These are phyloP conservation scores for Xestia ashworthii DNA, from an alignment of 2,888 invertebrate genomes.

Conservation along the genomic window DNA sequence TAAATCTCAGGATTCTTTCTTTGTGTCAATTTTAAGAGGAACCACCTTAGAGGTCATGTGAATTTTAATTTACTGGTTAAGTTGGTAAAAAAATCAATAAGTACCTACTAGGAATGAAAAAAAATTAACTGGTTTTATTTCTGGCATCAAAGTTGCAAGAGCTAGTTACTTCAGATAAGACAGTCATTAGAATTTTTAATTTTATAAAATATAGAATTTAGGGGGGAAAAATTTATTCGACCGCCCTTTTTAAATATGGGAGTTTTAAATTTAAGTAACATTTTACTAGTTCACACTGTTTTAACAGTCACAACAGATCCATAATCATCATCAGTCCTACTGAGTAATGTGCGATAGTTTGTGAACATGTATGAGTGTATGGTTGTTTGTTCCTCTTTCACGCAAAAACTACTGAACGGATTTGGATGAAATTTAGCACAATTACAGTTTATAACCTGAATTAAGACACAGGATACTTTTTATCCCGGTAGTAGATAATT, in stretches of 20 bases:
- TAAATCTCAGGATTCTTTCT: slow-evolving; percentile 63
- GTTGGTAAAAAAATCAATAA: not conserved
- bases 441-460: no score
- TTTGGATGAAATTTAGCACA: no score
- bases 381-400: no score
- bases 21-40: slow-evolving; percentile 65
- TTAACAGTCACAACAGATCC: not conserved
- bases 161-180: not conserved
- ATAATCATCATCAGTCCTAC: no score
- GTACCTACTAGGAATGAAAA: not conserved
- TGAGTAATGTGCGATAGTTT: no score
- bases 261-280: not conserved
- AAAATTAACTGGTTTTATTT: not conserved
- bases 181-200: not conserved
- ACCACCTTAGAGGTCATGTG: slow-evolving; percentile 4
- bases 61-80: not conserved
- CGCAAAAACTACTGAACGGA: no score
- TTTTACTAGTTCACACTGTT: not conserved
- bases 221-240: no score
- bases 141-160: not conserved
- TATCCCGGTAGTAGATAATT: no score
- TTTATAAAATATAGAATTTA: not conserved
- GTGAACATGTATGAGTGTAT: no score
- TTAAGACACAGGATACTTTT: no score
- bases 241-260: not conserved